Conservation (phyloP, 1,140 invertebrate genomes). For the Drosophila lacertosa region DNA sequence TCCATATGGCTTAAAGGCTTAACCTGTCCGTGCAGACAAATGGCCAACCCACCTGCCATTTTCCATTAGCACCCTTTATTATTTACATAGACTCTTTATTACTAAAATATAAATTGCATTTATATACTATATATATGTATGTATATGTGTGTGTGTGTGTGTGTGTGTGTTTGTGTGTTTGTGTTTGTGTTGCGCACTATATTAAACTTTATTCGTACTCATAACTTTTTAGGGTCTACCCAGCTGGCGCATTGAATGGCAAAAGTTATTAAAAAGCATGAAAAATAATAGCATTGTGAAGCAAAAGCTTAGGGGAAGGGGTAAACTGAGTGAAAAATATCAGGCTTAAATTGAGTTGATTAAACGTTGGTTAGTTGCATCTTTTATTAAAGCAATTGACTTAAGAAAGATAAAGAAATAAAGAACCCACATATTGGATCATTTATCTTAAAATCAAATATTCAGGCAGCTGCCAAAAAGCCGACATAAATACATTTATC, state of each 20-base stretch:
- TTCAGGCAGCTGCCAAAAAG: no score
- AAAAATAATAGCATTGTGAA: constrained; percentile 64
- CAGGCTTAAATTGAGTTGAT: neutral
- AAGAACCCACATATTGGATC: no score
- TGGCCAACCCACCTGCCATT: neutral
- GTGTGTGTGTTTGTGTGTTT: no score
- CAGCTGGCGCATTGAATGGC: constrained; percentile 23
- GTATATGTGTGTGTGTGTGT: no score
- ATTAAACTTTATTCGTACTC: constrained; percentile 19
- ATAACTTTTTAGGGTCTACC: constrained; percentile 17
- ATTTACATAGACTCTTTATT: neutral
- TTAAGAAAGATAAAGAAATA: no score
- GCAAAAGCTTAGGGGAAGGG: neutral
- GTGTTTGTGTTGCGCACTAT: no score
- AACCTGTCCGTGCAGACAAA: no score
- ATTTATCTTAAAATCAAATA: no score
- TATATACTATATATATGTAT: neutral
- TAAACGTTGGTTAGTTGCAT: no score
- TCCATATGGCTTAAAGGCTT: no score
- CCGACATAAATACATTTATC: no score
- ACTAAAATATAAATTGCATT: neutral
- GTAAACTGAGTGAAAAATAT: neutral
- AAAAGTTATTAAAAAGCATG: constrained; percentile 53
- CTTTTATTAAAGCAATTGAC: no score
- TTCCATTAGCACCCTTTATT: neutral